Base-by-base conservation (phyloP, 2,797 vertebrate species). In the Hephaestus fuliginosus region DNA sequence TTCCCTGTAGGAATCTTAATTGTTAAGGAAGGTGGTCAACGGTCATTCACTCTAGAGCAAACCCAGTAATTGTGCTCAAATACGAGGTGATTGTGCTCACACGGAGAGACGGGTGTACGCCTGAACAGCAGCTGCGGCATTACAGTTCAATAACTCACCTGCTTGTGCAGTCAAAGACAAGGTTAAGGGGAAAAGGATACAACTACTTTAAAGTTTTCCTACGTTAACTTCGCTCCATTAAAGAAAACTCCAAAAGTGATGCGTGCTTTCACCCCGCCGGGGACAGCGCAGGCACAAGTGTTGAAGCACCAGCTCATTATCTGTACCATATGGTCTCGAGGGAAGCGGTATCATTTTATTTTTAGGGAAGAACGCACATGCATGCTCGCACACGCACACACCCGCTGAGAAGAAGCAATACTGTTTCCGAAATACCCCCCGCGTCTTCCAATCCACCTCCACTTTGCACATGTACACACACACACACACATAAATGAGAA, bases 321-420 rank as follows among this genome's bases (percentile, higher is more conserved):
- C 85, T 73, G 81, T 61, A 74, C 82, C 90, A 78, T 80, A 74
- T 73, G 83, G 78, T 91, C 88, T 88, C 67, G 0, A 43, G 88
- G 86, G 88, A 82, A 76, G 65, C 2, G 17, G 70, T 74, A 85
- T 78, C 51, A 30, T 88, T 92, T 88, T 88, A 89, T 91, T 91
- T 91, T 88, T 82, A 82, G 82, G 73, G 78, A 74, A 55, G 69
- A 80, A 77, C n/a, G 13, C 82, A 58, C 65, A 57, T 3, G 33
- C 33, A 18, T 3, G n/a, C 74, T 70, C 44, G 3, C 74, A 72
- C 56, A 46, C 41, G 57, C 79, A 68, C 68, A 65, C 72, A 76
- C 86, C 56, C 22, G 18, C 86, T 76, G 84, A 79, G 88, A 82
- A 84, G 75, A 90, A 81, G 89, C 80, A 67, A 88, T 89, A 83